Base-by-base conservation (phyloP, 2,888 invertebrate genomes). In the Drosophila hamatofila region DNA sequence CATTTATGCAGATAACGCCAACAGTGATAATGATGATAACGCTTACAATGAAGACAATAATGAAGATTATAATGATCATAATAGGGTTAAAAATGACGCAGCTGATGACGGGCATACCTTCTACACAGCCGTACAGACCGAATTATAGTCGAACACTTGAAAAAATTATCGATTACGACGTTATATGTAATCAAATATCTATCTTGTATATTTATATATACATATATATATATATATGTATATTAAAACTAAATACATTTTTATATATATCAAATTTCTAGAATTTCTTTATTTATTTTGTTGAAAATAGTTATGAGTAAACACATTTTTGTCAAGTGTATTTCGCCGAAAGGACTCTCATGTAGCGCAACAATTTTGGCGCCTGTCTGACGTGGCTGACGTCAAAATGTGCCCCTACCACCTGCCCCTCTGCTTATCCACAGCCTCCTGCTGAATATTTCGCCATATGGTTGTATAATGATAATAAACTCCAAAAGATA, bases 401-500 rank as follows among this genome's bases (percentile, higher is more conserved):
- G 80, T 85, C 84, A 84, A 80, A 61, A 69, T 39, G 21, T 56
- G 48, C 33, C 41, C 35, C 42, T 7, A 14, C 42, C 42, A 7
- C 7, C 21, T 14, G 6, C 6, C 18, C 18, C 18, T 3, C 42
- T 9, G 21, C 12, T 5, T 21, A 27, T 35, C 16, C 27, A 23
- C 16, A 27, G 73, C 65, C 62, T 64, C 35, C 48, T 48, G 75
- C 64, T 66, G 75, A 68, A 84, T 79, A 89, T 83, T 89, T 81
- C 81, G 74, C 91, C 91, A 91, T 91, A 91, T 91, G 90, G 88
- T 82, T 85, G 67, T 75, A 71, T 81, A 88, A 90, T 86, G 83
- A 91, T 91, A 91, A 91, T 91, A 91, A 89, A 91, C 90, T 88
- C 91, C 83, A 87, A 89, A 89, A 78, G 90, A 90, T 86, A 84